Evolutionary conservation across 2,113 vertebrate genomes (phyloP), one percentile per base, ranked within the genome.

Genomic region (Serilophus lunatus): DNA sequence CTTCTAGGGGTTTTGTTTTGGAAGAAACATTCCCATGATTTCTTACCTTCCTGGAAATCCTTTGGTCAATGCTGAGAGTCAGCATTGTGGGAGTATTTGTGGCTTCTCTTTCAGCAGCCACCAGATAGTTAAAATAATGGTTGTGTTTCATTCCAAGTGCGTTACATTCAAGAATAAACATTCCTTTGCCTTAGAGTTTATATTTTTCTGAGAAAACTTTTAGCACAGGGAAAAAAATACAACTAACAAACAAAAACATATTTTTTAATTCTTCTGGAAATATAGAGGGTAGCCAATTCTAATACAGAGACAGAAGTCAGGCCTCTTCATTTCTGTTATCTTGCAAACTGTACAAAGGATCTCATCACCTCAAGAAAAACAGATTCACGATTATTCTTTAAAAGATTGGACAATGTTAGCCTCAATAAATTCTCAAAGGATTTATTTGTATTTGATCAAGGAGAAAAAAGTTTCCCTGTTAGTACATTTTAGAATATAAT

Each of bases 131-230:
- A 66, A 93, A 93, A 51, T 47, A 64, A 76, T 28, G 9, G 9
- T 31, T 71, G 9, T 1, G 3, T 20, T 82, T 38, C 86, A 18
- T 56, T 72, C 50, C 45, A 69, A 90, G 10, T 10, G 4, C 33
- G 74, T 29, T 50, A 9, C 7, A 31, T 31, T n/a, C 12, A 65
- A 86, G 35, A 87, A 8, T 4, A 79, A 85, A 54, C 40, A 81
- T 53, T 75, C 10, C 1, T 71, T 78, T 66, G 29, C 18, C 26
- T 50, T 11, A 42, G 25, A 63, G 24, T 57, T 79, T 35, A 64
- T 82, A 15, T 82, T 70, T 79, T 76, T 14, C 65, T 79, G 20
- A 93, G 31, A 92, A 86, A 92, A 86, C 6, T 40, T 44, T 76
- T 69, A 56, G 3, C 18, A 53, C 24, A 8, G 44, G 29, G 13